phyloP scores from a whole-genome alignment of 2,113 vertebrate species.

The Odontesthes bonariensis region DNA sequence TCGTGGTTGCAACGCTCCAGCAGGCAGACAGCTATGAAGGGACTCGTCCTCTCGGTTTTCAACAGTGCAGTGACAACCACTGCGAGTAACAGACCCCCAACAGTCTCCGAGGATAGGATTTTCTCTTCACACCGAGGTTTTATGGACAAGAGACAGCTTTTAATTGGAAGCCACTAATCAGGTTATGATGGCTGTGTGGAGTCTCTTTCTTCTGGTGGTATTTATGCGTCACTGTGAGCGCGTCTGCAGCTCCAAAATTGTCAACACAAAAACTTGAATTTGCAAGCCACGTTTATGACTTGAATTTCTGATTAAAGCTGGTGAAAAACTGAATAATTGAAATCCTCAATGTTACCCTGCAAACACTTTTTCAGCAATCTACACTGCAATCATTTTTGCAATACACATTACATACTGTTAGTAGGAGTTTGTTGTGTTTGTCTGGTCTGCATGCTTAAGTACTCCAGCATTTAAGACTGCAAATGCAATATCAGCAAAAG shows the following conservation, averaged over 20 bases:
- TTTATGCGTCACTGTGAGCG: slow-evolving; percentile 25
- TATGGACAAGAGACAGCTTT: slow-evolving; percentile 26
- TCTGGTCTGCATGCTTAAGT: not conserved
- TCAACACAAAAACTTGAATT: slow-evolving; percentile 25
- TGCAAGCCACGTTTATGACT: slow-evolving; percentile 19
- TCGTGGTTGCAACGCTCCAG: slow-evolving; percentile 57
- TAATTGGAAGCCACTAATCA: slow-evolving; percentile 58
- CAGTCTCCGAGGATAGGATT: slow-evolving; percentile 48
- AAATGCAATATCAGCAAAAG: not conserved
- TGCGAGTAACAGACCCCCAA: slow-evolving; percentile 48
- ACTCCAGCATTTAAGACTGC: not conserved
- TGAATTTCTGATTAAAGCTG: slow-evolving; percentile 30
- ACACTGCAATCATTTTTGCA: slow-evolving; percentile 4
- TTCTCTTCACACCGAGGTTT: slow-evolving; percentile 48
- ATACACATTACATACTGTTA: not conserved
- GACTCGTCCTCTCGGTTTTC: slow-evolving; percentile 28
- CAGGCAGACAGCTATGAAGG: slow-evolving; percentile 29
- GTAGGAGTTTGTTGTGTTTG: slow-evolving; percentile 9
- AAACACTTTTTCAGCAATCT: slow-evolving; percentile 12
- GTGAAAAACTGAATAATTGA: slow-evolving; percentile 15
- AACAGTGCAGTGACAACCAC: slow-evolving; percentile 50
- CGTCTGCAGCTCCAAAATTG: slow-evolving; percentile 25
- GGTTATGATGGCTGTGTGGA: slow-evolving; percentile 49
- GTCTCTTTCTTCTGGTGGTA: slow-evolving; percentile 10
- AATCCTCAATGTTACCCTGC: slow-evolving; percentile 1